Base-by-base conservation (phyloP, 2,888 invertebrate species). In the Gastracanthus pulcherrimus region DNA sequence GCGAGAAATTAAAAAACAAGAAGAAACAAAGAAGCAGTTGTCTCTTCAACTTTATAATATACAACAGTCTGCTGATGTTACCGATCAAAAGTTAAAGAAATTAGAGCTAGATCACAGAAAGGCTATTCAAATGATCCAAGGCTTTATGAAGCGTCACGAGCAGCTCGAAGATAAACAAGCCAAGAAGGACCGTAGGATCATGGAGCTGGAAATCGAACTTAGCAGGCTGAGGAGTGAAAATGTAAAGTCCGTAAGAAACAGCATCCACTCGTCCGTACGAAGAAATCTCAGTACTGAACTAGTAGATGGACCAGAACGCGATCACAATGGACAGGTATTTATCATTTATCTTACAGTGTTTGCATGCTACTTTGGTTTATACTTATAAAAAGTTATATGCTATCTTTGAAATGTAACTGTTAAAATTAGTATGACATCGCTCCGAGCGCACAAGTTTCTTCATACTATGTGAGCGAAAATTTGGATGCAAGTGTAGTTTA, bases 41-140 rank as follows among this genome's bases (percentile, higher is more conserved):
- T 87, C 87, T 7, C 29, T 90, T 9, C 90, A 90, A 69, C 45
- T 91, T 29, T 89, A 88, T 34, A 90, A 86, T 51, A 82, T 86
- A 1, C 89, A 91, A 74, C 89, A 90, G 72, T 84, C 87, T 0
- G 82, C 82, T 0, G 88, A 90, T 11, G 82, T 82, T 2, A 86
- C 84, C 2, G 88, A 90, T 7, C 84, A 87, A 11, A 89, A 88
- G 86, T 86, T 93, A 69, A 90, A 92, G 26, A 93, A 92, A 83
- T 86, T 94, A n/a, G 92, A 93, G 60, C 89, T 89, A 16, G 94
- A 94, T 84, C 92, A 94, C 84, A 91, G 92, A 60, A 94, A 94
- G 86, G 94, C 94, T 3, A 88, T 94, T 64, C 93, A 93, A 86
- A 93, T 93, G 92, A 93, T 94, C 71, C 93, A 94, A 89, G 93